phyloP scores from a whole-genome alignment of 2,888 invertebrate species.

The Conomelus anceps region DNA sequence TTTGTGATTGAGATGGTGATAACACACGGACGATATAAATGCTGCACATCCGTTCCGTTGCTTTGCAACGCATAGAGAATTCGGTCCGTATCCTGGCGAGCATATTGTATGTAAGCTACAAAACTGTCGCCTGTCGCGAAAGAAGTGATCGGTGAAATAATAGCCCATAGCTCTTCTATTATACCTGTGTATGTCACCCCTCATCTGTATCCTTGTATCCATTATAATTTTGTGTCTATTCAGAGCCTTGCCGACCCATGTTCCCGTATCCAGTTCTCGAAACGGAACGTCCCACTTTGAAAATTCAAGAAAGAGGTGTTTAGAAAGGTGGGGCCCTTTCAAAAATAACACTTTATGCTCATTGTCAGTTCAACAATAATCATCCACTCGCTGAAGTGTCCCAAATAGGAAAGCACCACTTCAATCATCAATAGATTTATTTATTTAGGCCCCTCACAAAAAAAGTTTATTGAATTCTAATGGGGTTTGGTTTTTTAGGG shows the following conservation, averaged over 20 bases:
- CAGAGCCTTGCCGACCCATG: too few species aligned
- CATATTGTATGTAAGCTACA: not conserved
- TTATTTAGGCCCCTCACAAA: not conserved
- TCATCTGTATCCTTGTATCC: not conserved
- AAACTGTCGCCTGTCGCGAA: not conserved
- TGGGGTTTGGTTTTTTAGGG: not conserved
- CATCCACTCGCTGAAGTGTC: not conserved
- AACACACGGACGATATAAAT: too few species aligned
- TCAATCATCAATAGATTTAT: not conserved
- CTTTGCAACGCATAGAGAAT: not conserved
- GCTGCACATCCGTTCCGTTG: too few species aligned
- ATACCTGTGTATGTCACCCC: not conserved
- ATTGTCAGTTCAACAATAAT: not conserved
- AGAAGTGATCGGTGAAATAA: not conserved
- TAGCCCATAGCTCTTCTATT: not conserved
- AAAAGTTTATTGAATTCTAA: not conserved
- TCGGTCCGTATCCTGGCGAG: not conserved
- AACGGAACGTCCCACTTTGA: not conserved
- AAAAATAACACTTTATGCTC: not conserved
- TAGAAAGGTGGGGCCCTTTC: not conserved
- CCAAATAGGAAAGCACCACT: not conserved
- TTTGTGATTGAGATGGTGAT: too few species aligned
- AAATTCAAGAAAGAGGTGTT: not conserved
- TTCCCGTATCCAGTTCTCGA: not conserved
- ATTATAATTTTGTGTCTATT: not conserved